A percentile compares a stretch with the other conserved stretches of the same genome.
Conservation (phyloP, 2,113 vertebrate genomes). For the Sclerurus mexicanus region DNA sequence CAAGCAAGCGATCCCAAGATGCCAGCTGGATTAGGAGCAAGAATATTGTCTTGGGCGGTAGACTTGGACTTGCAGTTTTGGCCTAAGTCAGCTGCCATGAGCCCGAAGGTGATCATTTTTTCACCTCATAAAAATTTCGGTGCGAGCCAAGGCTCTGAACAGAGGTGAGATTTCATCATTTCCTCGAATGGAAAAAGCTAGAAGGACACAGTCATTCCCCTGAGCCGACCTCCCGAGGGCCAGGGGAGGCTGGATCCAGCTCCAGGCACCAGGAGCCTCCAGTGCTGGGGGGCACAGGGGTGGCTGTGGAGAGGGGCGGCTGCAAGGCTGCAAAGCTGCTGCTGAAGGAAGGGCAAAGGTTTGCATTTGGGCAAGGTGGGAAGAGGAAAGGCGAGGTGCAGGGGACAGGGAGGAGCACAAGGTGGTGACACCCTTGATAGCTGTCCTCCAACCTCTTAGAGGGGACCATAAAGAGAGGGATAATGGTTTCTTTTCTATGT, state of each 20-base stretch:
- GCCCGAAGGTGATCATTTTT: conserved; percentile 15
- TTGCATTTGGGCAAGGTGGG: background rate
- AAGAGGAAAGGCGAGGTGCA: background rate
- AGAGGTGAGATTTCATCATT: background rate
- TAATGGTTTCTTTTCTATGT: background rate
- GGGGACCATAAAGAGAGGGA: background rate
- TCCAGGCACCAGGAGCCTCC: background rate
- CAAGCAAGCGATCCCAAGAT: background rate
- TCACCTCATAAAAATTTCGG: background rate
- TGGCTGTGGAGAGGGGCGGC: rapidly evolving
- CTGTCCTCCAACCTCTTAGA: background rate
- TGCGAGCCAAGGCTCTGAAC: background rate
- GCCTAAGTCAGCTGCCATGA: background rate
- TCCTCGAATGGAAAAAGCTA: background rate
- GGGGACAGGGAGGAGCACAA: background rate
- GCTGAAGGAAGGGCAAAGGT: background rate
- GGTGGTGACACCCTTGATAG: too few species aligned
- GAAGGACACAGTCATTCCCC: background rate
- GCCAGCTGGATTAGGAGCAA: background rate
- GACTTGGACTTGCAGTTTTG: background rate
- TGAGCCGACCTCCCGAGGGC: rapidly evolving
- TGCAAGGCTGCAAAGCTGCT: background rate
- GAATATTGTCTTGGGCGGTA: background rate
- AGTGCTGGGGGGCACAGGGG: too few species aligned
- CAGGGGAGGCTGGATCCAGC: background rate